Percentiles rank a stretch among this genome's conserved stretches.
These are phyloP conservation scores for Chaetops frenatus DNA, from an alignment of 2,113 vertebrate species.

Conservation along the genomic window DNA sequence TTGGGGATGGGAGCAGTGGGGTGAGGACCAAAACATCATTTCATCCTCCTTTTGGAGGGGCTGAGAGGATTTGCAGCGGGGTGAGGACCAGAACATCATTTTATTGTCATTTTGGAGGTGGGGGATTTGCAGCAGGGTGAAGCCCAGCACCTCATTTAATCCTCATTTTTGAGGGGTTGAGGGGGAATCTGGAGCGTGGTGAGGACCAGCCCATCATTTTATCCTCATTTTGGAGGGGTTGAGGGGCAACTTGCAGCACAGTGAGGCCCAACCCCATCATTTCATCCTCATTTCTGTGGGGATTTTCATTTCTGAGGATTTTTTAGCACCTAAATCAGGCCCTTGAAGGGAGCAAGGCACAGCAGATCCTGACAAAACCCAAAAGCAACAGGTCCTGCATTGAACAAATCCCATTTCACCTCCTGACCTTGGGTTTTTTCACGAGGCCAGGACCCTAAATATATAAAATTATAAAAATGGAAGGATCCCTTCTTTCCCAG, in stretches of 20 bases:
- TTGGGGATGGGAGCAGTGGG: background rate
- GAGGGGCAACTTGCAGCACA: too few species aligned
- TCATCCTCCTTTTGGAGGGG: background rate
- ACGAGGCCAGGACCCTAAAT: fast-evolving
- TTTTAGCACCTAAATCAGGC: background rate
- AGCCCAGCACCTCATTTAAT: fast-evolving
- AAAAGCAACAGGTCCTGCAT: background rate
- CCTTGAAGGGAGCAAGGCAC: fast-evolving
- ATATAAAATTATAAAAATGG: fast-evolving
- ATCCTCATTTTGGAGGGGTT: background rate
- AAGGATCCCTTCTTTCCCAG: background rate
- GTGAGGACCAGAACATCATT: fast-evolving
- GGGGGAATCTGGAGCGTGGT: background rate
- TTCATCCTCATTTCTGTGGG: background rate
- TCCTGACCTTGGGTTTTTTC: fast-evolving
- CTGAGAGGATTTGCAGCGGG: fast-evolving
- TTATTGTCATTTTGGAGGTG: background rate
- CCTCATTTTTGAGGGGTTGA: background rate
- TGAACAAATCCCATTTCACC: background rate
- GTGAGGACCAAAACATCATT: background rate
- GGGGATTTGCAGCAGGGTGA: fast-evolving
- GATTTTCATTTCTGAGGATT: too few species aligned
- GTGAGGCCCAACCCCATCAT: background rate
- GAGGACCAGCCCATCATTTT: background rate
- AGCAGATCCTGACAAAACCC: background rate